These are phyloP conservation scores for Cerastoderma edule DNA, from an alignment of 2,888 invertebrate species.

Conservation along the genomic window DNA sequence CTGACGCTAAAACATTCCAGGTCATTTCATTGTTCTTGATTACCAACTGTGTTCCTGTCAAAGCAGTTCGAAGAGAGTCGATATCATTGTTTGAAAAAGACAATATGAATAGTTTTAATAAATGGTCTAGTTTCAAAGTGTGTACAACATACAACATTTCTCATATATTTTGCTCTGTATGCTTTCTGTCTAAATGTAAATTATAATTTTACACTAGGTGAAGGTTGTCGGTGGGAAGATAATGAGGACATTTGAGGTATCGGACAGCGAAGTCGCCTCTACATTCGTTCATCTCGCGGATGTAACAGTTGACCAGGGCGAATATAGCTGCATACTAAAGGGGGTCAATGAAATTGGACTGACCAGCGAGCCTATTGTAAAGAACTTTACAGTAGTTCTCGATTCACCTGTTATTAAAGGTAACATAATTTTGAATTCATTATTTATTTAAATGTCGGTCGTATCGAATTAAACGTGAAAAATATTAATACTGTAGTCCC, in stretches of 20 bases:
- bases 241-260: neutral
- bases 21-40: no score
- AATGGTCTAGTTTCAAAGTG: no score
- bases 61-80: no score
- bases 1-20: no score
- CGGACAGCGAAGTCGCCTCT: neutral
- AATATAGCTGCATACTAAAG: conserved; percentile 5
- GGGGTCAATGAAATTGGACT: conserved; percentile 6
- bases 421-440: neutral
- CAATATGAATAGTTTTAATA: no score
- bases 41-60: no score
- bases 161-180: neutral
- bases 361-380: conserved; percentile 6
- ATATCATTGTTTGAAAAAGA: no score
- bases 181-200: neutral
- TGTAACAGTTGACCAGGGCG: neutral
- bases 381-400: conserved; percentile 20
- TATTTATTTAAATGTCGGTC: neutral
- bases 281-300: neutral
- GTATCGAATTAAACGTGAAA: neutral
- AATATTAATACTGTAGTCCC: neutral
- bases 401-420: neutral
- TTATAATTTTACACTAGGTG: neutral
- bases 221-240: neutral
- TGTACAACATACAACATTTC: neutral